A percentile compares a stretch with the other conserved stretches of the same genome.
phyloP scores from a whole-genome alignment of 1,140 invertebrate genomes.

The Phymorhynchus buccinoides region DNA sequence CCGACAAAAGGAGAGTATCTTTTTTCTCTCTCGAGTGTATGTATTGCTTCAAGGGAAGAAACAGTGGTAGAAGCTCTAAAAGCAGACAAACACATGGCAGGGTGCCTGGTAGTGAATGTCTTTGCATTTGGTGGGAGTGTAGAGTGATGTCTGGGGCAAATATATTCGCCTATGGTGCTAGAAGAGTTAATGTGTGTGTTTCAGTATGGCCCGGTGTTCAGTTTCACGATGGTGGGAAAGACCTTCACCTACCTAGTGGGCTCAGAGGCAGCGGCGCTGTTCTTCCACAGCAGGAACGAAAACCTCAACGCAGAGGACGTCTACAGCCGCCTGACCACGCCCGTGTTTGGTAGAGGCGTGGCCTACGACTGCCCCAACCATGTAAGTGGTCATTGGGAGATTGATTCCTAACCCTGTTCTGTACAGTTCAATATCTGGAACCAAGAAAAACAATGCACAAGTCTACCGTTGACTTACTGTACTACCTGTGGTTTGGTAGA shows the following conservation, averaged over 20 bases:
- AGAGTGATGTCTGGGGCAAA: too few relatives aligned
- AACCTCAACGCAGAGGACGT: conserved; percentile 69
- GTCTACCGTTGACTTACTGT: conserved; percentile 63
- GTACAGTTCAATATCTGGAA: too few relatives aligned
- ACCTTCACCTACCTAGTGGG: conserved; percentile 68
- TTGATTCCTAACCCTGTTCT: too few relatives aligned
- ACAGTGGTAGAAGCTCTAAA: too few relatives aligned
- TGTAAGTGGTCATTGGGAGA: too few relatives aligned
- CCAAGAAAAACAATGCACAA: too few relatives aligned
- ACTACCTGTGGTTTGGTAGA: conserved; percentile 67
- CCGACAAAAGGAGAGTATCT: too few relatives aligned
- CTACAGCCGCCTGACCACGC: conserved; percentile 63
- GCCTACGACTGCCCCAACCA: conserved; percentile 66
- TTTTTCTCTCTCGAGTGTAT: too few relatives aligned
- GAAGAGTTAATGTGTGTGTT: conserved; percentile 40
- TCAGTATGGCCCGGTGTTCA: conserved; percentile 70
- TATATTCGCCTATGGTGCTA: too few relatives aligned
- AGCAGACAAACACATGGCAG: too few relatives aligned
- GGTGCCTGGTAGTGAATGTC: neutral
- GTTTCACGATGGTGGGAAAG: conserved; percentile 68
- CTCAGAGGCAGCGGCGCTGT: conserved; percentile 58
- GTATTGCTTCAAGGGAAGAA: too few relatives aligned
- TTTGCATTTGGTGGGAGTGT: conserved; percentile 24
- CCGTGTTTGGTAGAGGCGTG: conserved; percentile 69
- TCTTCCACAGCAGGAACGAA: conserved; percentile 70